Conservation (phyloP, 1,140 invertebrate genomes). For the Anastrepha ludens region DNA sequence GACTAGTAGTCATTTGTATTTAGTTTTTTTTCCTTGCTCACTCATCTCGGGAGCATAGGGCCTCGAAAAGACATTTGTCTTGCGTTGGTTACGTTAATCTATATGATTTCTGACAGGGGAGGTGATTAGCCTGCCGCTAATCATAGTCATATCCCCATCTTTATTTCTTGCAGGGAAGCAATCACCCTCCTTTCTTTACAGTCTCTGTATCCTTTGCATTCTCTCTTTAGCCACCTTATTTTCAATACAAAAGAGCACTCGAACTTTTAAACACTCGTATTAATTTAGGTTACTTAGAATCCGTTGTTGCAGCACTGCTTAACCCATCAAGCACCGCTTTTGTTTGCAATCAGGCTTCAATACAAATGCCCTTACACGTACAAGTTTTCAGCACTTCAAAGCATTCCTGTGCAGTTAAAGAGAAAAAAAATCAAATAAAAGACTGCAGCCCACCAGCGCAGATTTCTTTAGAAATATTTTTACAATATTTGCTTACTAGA, state of each 20-base stretch:
- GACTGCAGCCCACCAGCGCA: neutral
- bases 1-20: too few relatives aligned
- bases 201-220: neutral
- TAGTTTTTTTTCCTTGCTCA: too few relatives aligned
- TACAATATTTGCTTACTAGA: constrained; percentile 5
- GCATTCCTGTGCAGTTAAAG: constrained; percentile 1
- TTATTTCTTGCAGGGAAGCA: neutral
- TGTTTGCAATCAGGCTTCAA: neutral
- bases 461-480: constrained; percentile 15
- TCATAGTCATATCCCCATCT: too few relatives aligned
- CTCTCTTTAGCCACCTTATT: neutral
- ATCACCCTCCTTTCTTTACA: neutral
- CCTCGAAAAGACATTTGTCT: too few relatives aligned
- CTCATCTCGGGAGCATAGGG: too few relatives aligned
- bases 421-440: neutral
- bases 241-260: constrained; percentile 38
- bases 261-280: constrained; percentile 43
- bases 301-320: constrained; percentile 6
- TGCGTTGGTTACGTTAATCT: too few relatives aligned
- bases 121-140: too few relatives aligned
- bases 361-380: neutral
- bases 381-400: neutral
- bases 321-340: constrained; percentile 18
- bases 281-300: constrained; percentile 39
- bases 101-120: too few relatives aligned